Evolutionary conservation across 2,888 invertebrate species (phyloP), one percentile per base, ranked within the genome.

Genomic region (Nasonia oneida): DNA sequence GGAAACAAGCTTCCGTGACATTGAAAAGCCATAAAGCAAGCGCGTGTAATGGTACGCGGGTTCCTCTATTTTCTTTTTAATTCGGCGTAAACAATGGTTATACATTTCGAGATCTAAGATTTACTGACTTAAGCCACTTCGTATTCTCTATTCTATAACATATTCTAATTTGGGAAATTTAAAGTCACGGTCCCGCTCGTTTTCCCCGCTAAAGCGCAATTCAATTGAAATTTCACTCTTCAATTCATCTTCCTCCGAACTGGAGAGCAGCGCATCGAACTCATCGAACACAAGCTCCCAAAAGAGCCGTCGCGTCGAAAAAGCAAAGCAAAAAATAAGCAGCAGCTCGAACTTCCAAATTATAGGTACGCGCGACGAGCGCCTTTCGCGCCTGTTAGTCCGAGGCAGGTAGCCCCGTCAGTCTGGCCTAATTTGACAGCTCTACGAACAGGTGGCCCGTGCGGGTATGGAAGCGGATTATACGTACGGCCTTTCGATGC

Each of bases 401-500:
- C n/a, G 18, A 18, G 33, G 47, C 82, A 82, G 77, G 85, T 81
- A 81, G 74, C 37, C n/a, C 77, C 79, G 86, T 80, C 82, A 80
- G 81, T 70, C 80, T 83, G 84, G 79, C 84, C 79, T 84, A 87
- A 87, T 87, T 82, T 87, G 84, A 87, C 84, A 84, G 84, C 82
- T 84, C 82, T 78, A 33, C 75, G 71, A 61, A 70, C 76, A 39
- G 74, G 70, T 74, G 29, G 57, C 29, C 47, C 53, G 33, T 57
- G 47, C 57, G 33, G n/a, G 23, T 23, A 14, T 67, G 12, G 67
- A 33, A 67, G 67, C 67, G 67, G 67, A 67, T 67, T 67, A 33
- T 29, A 23, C 8, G 61, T 5, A 23, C n/a, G 18, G 14, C 18
- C 3, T 33, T 37, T 29, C 33, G 14, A 67, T 29, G 67, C 67